A percentile compares a stretch with the other conserved stretches of the same genome.
phyloP scores from a whole-genome alignment of 2,888 invertebrate genomes.

The Cremastinae sp. region DNA sequence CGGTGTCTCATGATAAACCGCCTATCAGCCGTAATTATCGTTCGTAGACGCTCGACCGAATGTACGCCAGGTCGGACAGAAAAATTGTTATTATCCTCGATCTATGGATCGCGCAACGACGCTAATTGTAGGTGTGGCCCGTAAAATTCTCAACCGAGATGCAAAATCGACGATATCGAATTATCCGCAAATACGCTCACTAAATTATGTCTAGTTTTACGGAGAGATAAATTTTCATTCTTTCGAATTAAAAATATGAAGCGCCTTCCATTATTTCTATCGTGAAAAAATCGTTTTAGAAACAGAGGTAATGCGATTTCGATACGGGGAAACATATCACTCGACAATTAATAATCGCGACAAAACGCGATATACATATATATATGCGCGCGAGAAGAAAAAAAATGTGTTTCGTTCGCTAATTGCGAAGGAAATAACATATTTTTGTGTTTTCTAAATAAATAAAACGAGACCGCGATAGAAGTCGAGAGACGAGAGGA shows the following conservation, averaged over 20 bases:
- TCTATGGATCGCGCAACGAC: slow-evolving; percentile 1
- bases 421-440: slow-evolving; percentile 24
- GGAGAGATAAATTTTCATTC: not conserved
- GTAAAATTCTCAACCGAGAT: not conserved
- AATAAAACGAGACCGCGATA: slow-evolving; percentile 4
- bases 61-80: slow-evolving; percentile 7
- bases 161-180: not conserved
- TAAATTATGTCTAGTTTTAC: not conserved
- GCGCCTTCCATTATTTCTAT: not conserved
- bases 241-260: not conserved
- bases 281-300: not conserved
- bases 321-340: no score
- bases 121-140: slow-evolving; percentile 32
- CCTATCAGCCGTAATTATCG: slow-evolving; percentile 50
- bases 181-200: not conserved
- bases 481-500: slow-evolving; percentile 12
- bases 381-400: no score
- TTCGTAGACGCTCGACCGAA: not conserved
- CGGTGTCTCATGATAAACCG: slow-evolving; percentile 31
- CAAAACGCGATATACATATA: no score
- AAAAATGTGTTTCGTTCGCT: slow-evolving; percentile 1
- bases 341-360: no score
- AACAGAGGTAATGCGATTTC: not conserved
- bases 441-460: slow-evolving; percentile 6
- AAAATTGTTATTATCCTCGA: slow-evolving; percentile 4